Evolutionary conservation across 2,888 invertebrate species (phyloP).

Genomic region (Spialia ferax): DNA sequence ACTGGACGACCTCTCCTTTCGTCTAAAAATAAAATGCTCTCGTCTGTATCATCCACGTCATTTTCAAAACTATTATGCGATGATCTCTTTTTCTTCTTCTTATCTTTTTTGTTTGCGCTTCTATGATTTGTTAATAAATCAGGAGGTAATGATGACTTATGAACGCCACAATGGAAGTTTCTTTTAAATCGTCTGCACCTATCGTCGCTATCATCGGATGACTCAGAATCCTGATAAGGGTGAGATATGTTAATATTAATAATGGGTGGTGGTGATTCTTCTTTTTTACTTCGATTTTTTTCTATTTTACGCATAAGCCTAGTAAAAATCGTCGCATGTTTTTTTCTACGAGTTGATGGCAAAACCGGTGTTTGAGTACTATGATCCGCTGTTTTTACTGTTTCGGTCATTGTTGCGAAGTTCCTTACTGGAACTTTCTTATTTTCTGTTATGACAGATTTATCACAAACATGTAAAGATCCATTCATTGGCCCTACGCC

Average conservation of each 20-base stretch:
- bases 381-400: conserved; percentile 57
- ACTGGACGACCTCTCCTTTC: conserved; percentile 9
- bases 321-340: conserved; percentile 53
- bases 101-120: conserved; percentile 63
- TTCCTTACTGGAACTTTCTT: conserved; percentile 61
- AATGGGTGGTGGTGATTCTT: conserved; percentile 74
- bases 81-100: conserved; percentile 45
- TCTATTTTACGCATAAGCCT: conserved; percentile 56
- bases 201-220: conserved; percentile 83
- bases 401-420: conserved; percentile 76
- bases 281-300: conserved; percentile 49
- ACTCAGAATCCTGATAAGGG: conserved; percentile 76
- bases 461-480: conserved; percentile 64
- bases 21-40: conserved; percentile 30
- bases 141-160: conserved; percentile 73
- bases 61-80: conserved; percentile 39
- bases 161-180: conserved; percentile 41
- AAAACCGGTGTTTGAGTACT: conserved; percentile 69
- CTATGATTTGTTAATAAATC: conserved; percentile 87
- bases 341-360: conserved; percentile 70
- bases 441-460: conserved; percentile 67
- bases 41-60: conserved; percentile 34
- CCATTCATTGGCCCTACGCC: conserved; percentile 71
- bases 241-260: conserved; percentile 88
- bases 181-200: conserved; percentile 36